Percentiles rank a stretch among this genome's conserved stretches.
These are phyloP conservation scores for Hipposideros larvatus DNA, from an alignment of 2,797 vertebrate species.

Conservation along the genomic window DNA sequence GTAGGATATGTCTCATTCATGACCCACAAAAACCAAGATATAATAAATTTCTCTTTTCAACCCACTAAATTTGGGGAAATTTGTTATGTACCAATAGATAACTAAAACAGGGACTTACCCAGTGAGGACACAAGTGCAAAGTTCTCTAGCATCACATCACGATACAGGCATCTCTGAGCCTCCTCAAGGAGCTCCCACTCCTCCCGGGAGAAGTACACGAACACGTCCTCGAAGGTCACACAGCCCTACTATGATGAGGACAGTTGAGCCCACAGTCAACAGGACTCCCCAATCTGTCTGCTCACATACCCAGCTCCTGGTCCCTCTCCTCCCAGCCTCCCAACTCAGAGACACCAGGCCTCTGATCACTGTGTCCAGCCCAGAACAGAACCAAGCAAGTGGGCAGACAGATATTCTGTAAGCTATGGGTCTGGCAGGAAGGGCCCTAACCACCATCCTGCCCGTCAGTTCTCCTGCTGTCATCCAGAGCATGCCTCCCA, in stretches of 20 bases:
- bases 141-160: constrained; percentile 71
- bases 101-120: neutral
- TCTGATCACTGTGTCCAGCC: neutral
- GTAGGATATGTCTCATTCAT: neutral
- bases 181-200: constrained; percentile 71
- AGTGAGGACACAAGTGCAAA: constrained; percentile 56
- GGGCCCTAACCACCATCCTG: neutral
- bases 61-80: neutral
- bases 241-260: neutral
- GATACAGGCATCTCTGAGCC: constrained; percentile 51
- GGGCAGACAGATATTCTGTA: neutral
- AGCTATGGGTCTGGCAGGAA: neutral
- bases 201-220: constrained; percentile 69
- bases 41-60: neutral
- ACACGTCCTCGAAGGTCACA: constrained; percentile 67
- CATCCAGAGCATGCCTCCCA: neutral
- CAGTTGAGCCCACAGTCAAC: neutral
- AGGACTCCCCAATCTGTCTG: neutral
- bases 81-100: neutral
- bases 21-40: neutral
- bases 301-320: neutral
- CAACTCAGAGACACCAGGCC: neutral
- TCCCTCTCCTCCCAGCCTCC: neutral
- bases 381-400: neutral
- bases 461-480: neutral